Base-by-base conservation (phyloP, 2,113 vertebrate species). In the Leptobrachium ailaonicum region DNA sequence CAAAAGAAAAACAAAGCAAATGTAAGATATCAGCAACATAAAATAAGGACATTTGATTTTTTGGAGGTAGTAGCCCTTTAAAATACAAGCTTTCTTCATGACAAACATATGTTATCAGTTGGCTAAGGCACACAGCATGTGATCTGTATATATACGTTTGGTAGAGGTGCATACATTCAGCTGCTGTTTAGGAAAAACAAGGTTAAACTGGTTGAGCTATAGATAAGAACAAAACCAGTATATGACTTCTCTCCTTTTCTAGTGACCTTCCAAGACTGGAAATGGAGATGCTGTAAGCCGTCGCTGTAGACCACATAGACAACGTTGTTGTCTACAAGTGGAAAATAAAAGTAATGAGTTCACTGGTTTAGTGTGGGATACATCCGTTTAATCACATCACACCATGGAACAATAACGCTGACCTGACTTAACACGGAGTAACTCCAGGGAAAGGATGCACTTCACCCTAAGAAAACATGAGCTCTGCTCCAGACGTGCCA, bases 361-460 rank as follows among this genome's bases (percentile, higher is more conserved):
- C 14, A 42, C 44, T 67, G 63, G 47, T 14, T 58, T 7, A 64
- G 63, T 80, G 78, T 80, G 78, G 78, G 78, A 80, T 73, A 80
- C 78, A 80, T 80, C 78, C 78, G 78, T 45, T 80, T 58, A 80
- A 74, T 80, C 78, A 73, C 78, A 80, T 73, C 71, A 47, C 78
- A 80, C 43, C 53, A 44, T 3, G n/a, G 60, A 80, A 80, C 78
- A 80, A 80, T 80, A 80, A 73, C 71, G 73, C 71, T 80, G 78
- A 80, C 78, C 78, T 80, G 63, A 80, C 62, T 73, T 80, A 73
- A 80, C 78, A 80, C 40, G 78, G 78, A 73, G 50, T 0, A 4
- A 42, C 63, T 67, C 71, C 71, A 80, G 66, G 62, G 4, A 67
- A 60, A 80, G 41, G 50, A 64, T 73, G 63, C 63, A 66, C 63